Evolutionary conservation across 1,140 invertebrate species (phyloP), one percentile per base, ranked within the genome.

Genomic region (Aplysia californica): DNA sequence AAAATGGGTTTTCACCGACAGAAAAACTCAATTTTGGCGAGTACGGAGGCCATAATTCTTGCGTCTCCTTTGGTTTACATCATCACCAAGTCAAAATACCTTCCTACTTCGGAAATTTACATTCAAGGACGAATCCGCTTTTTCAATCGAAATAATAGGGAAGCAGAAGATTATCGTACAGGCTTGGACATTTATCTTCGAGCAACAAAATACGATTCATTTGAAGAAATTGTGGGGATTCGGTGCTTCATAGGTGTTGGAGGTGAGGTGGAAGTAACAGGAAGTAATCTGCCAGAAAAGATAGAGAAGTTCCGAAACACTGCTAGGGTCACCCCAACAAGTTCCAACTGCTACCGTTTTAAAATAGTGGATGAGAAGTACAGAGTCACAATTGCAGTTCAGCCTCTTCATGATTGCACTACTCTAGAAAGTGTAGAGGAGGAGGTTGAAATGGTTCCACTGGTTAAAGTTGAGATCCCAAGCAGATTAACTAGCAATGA

Each of bases 1-100:
- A 87, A 87, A 66, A 87, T 87, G 85, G 86, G 86, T 35, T 82
- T 87, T 41, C 81, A 86, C 71, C 83, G 82, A 26, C 83, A 87
- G 59, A 77, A 84, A 36, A 81, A 86, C 61, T 87, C 86, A 5
- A 80, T 87, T 36, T 56, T 87, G 10, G 79, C 82, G 2, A 87
- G 86, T 77, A 84, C 86, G 26, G 86, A 87, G 69, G 83, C 82
- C 0, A 73, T 87, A 10, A 82, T 87, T 31, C 66, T 87, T 15
- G 78, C 79, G 21, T 83, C 75, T 64, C 81, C 82, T 61, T 82
- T 84, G 44, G 85, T 87, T 3, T 85, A 86, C 65, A 81, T 87
- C 29, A 78, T 85, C 5, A 86, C 83, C 3, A 87, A 86, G 61
- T 72, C 78, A 2, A 84, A 82, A 38, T 86, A 83, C 74, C 73